Base-by-base conservation (phyloP, 2,888 invertebrate genomes). In the Cotesia congregata region DNA sequence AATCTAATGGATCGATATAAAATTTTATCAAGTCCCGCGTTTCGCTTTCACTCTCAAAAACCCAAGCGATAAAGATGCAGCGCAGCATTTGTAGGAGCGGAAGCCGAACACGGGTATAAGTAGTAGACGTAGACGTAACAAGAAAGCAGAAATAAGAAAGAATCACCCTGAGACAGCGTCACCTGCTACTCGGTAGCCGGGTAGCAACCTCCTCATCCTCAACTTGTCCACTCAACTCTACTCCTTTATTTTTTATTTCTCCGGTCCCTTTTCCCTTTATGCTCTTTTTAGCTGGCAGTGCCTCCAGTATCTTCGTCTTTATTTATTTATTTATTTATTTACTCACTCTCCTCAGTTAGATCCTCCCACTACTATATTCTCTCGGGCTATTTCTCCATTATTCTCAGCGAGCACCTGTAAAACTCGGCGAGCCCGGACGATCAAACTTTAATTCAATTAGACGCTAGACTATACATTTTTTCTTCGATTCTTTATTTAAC, bases 101-200 rank as follows among this genome's bases (percentile, higher is more conserved):
- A 59, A n/a, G 40, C 39, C 17, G 38, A 41, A 64, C 6, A 61
- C 6, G 67, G 60, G 74, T 38, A 50, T 30, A 30, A 30, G 30
- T 30, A 30, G 30, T 30, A 30, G 30, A 30, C 30, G 75, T 50
- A 60, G 72, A 67, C 67, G 72, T 73, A 75, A 72, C 65, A 73
- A 72, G 62, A 50, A 76, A 67, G 74, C 74, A 77, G 70, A 76
- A 80, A 74, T 79, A 71, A 80, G 75, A 78, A 76, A 70, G 79
- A 72, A n/a, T 40, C 62, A 72, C 72, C 20, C 50, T 65, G 74
- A 80, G 81, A 81, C 78, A 77, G 83, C 83, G 83, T 83, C 86
- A 86, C 86, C 86, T 86, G 86, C 84, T 86, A 83, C 83, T 82
- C 83, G 81, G 69, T 77, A 74, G 69, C 73, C 71, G 73, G 72